Conservation (phyloP, 1,140 invertebrate species). For the Asbolus verrucosus region DNA sequence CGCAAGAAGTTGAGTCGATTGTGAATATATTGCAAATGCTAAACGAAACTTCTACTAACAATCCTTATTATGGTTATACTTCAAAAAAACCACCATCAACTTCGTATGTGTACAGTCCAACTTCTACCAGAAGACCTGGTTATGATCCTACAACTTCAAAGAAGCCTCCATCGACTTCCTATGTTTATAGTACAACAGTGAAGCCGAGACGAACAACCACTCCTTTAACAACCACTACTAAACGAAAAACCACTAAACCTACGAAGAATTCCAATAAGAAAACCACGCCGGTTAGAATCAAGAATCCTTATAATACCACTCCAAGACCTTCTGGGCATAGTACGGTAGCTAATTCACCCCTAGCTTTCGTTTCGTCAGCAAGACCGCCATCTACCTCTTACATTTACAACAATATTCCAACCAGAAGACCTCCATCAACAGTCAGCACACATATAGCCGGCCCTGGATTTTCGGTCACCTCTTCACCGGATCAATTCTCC, state of each 20-base stretch:
- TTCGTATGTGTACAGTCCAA: conserved; percentile 55
- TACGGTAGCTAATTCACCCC: conserved; percentile 56
- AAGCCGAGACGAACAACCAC: conserved; percentile 45
- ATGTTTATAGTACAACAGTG: conserved; percentile 55
- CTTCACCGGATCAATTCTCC: conserved; percentile 52
- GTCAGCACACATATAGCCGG: conserved; percentile 53
- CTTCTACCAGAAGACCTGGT: conserved; percentile 38
- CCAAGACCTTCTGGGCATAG: conserved; percentile 49
- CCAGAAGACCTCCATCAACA: conserved; percentile 56
- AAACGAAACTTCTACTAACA: conserved; percentile 56
- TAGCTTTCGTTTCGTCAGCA: conserved; percentile 54
- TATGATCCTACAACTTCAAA: conserved; percentile 41
- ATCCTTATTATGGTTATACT: conserved; percentile 37
- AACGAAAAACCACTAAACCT: conserved; percentile 9
- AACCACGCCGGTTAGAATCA: conserved; percentile 4
- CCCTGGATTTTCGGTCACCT: conserved; percentile 55
- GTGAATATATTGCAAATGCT: conserved; percentile 65
- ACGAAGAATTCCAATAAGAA: conserved; percentile 26
- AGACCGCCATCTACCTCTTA: conserved; percentile 71
- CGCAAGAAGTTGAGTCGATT: conserved; percentile 65
- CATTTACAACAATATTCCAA: conserved; percentile 68
- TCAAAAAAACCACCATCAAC: conserved; percentile 58
- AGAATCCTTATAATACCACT: conserved; percentile 35
- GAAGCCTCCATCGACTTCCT: conserved; percentile 58
- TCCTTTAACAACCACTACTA: conserved; percentile 16